A percentile compares a stretch with the other conserved stretches of the same genome.
These are phyloP conservation scores for Epizoanthus stellaris DNA, from an alignment of 92 coral and sea anemone species.

Conservation along the genomic window DNA sequence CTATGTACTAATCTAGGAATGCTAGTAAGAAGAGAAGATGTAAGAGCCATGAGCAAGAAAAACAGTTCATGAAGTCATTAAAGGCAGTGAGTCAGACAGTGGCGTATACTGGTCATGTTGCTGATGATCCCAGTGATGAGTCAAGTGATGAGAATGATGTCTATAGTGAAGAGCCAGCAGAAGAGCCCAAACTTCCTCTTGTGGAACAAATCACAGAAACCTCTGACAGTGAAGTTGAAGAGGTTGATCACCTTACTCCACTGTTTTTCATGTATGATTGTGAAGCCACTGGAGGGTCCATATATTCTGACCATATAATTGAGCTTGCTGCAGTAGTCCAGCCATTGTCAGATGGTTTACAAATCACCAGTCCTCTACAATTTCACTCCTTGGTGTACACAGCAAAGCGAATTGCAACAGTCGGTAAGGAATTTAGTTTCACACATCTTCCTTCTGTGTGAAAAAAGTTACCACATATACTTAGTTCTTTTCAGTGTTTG, in stretches of 20 bases:
- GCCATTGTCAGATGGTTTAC: conserved; percentile 37
- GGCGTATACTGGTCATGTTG: conserved; percentile 10
- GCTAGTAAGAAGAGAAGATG: conserved; percentile 25
- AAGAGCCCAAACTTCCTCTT: neutral
- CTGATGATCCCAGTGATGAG: neutral
- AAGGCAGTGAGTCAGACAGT: conserved; percentile 36
- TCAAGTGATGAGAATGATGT: conserved; percentile 13
- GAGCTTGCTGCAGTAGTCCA: conserved; percentile 65
- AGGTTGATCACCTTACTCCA: conserved; percentile 16
- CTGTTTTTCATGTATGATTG: conserved; percentile 51
- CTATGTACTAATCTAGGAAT: conserved; percentile 16
- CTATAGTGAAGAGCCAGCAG: conserved; percentile 10
- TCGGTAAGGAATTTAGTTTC: conserved; percentile 16
- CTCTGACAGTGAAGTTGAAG: neutral
- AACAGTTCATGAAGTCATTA: conserved; percentile 25
- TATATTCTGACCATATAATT: conserved; percentile 60
- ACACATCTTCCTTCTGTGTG: too few relatives aligned
- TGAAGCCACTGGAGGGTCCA: conserved; percentile 56
- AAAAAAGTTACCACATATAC: too few relatives aligned
- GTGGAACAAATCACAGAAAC: neutral
- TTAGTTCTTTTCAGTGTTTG: too few relatives aligned
- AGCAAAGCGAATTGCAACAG: conserved; percentile 41
- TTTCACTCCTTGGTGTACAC: conserved; percentile 52
- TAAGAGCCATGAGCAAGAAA: conserved; percentile 52
- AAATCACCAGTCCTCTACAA: neutral